Evolutionary conservation across 2,888 invertebrate genomes (phyloP), one percentile per base, ranked within the genome.

Genomic region (Arge pagana): DNA sequence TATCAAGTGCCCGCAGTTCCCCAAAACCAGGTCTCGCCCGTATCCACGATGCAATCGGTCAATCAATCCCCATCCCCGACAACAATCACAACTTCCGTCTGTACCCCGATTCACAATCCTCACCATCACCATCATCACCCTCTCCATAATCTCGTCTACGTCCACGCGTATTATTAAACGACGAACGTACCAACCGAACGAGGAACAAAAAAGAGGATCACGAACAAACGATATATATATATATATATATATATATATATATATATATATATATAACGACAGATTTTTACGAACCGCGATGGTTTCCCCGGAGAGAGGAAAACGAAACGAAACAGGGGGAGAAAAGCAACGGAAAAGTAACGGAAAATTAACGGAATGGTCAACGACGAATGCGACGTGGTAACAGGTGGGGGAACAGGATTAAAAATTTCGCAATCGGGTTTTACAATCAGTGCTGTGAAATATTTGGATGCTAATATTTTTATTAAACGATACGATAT

Each of bases 1-100:
- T 68, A 69, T 66, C 71, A 67, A 65, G 72, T 73, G 67, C 70
- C 70, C 66, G 69, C 71, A 65, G 72, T 69, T 66, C 74, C 73
- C 66, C 73, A 70, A 65, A 71, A 72, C 70, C 76, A 74, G 68
- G 73, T 75, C 62, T 74, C 75, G 70, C 75, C 74, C 66, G 74
- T 74, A 61, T 76, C 75, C 68, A 74, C 74, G 68, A 74, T 76
- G 71, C 75, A 75, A 65, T 72, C 75, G 66, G 70, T 71, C 67
- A 73, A 69, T 62, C 74, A 74, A 61, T 71, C 74, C 54, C 70
- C 73, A 56, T 70, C 74, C 63, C 73, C 74, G 53, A 71, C 68
- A 41, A 58, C 61, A 37, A 57, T 59, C 19, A 65, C 61, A 33
- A 45, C 43, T 13, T 66, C 68, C 41, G 67, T 68, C 52, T 67